phyloP scores from a whole-genome alignment of 2,797 vertebrate species.

The Coregonus sp. region DNA sequence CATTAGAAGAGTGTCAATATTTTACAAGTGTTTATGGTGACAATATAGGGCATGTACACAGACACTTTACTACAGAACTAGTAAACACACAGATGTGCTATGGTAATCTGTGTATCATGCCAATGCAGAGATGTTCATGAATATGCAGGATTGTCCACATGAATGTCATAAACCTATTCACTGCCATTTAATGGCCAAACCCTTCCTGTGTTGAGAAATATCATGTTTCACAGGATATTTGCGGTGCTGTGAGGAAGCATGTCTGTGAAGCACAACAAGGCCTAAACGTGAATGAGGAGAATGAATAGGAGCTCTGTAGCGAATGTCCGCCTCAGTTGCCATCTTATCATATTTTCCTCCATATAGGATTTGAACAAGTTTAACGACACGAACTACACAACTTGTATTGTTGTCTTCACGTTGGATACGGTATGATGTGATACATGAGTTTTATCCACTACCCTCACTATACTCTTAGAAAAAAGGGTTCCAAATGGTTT shows the following conservation, averaged over 20 bases:
- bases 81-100: neutral
- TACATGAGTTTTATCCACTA: too few relatives aligned
- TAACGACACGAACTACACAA: neutral
- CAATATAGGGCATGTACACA: neutral
- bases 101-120: slow-evolving; percentile 3
- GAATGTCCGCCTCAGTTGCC: neutral
- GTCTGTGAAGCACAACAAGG: neutral
- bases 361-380: neutral
- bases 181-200: neutral
- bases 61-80: neutral
- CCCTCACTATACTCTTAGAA: too few relatives aligned
- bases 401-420: neutral
- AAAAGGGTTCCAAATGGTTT: too few relatives aligned
- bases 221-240: slow-evolving; percentile 2
- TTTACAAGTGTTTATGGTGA: slow-evolving; percentile 25
- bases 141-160: neutral
- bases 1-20: slow-evolving; percentile 44
- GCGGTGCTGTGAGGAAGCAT: neutral
- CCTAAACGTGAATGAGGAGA: neutral
- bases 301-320: neutral
- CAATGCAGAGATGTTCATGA: neutral
- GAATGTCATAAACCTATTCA: neutral
- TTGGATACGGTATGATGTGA: neutral
- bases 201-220: neutral
- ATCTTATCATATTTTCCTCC: neutral